phyloP scores from a whole-genome alignment of 2,113 vertebrate genomes.

The Cebidichthys violaceus region DNA sequence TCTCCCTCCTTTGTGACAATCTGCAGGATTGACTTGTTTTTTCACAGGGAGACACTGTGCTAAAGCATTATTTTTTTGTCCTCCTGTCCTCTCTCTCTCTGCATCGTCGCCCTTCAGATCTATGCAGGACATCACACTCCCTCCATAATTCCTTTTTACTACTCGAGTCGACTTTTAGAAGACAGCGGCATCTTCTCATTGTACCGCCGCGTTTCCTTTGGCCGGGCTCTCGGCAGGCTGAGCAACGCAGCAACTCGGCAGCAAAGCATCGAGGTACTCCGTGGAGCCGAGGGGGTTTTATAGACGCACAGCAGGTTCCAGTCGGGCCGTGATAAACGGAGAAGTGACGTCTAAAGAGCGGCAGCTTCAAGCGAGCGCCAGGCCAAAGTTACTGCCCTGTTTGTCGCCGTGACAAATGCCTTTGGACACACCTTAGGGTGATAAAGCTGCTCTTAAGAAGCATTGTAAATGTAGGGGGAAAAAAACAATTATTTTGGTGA shows the following conservation, averaged over 20 bases:
- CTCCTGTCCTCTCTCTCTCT: background rate
- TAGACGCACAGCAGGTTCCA: background rate
- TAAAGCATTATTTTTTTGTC: background rate
- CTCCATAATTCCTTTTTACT: background rate
- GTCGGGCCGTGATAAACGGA: constrained; percentile 3
- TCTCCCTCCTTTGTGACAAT: constrained; percentile 5
- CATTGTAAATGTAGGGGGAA: constrained; percentile 9
- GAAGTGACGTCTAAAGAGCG: background rate
- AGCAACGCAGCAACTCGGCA: background rate
- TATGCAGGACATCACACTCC: constrained; percentile 57
- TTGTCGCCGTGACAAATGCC: constrained; percentile 1
- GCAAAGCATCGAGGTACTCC: background rate
- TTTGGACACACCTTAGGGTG: constrained; percentile 17
- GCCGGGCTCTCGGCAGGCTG: too few relatives aligned
- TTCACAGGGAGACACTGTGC: background rate
- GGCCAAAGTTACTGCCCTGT: constrained; percentile 5
- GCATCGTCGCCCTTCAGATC: constrained; percentile 19
- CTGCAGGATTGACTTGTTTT: constrained; percentile 11
- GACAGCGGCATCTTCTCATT: background rate
- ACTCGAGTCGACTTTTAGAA: background rate
- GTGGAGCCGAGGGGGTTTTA: background rate
- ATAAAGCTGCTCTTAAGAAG: constrained; percentile 12
- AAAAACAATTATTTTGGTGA: background rate
- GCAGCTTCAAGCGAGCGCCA: background rate
- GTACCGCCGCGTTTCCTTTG: background rate